A percentile compares a stretch with the other conserved stretches of the same genome.
phyloP scores from a whole-genome alignment of 2,888 invertebrate species.

The Leptothorax acervorum region DNA sequence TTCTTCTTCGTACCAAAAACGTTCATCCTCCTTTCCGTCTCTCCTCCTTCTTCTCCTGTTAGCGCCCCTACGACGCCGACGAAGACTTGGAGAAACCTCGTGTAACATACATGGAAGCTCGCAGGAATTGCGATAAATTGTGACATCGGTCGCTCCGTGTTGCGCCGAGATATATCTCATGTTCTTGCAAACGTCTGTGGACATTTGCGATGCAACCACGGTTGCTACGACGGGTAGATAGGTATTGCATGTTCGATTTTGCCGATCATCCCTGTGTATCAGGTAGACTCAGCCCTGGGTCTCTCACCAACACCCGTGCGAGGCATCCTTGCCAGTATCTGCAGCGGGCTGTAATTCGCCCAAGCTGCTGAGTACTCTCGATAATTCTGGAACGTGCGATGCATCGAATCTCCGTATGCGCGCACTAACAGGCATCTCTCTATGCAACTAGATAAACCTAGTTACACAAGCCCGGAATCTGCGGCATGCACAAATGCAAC shows the following conservation, averaged over 20 bases:
- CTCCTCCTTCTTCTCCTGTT: neutral
- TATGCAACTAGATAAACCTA: slow-evolving; percentile 80
- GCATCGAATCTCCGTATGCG: slow-evolving; percentile 77
- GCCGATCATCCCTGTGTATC: slow-evolving; percentile 65
- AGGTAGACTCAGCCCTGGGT: slow-evolving; percentile 56
- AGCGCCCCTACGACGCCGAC: neutral
- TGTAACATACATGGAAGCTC: neutral
- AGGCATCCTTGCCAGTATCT: slow-evolving; percentile 73
- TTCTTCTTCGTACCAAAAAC: slow-evolving; percentile 30
- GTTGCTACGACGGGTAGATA: slow-evolving; percentile 54
- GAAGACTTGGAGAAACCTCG: slow-evolving; percentile 6
- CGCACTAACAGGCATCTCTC: slow-evolving; percentile 73
- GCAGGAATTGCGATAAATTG: slow-evolving; percentile 44
- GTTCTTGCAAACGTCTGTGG: slow-evolving; percentile 45
- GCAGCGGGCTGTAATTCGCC: slow-evolving; percentile 78
- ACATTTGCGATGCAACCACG: slow-evolving; percentile 43
- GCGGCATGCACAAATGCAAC: slow-evolving; percentile 77
- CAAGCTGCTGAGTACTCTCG: slow-evolving; percentile 81
- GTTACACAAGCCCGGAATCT: slow-evolving; percentile 78
- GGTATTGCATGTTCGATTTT: slow-evolving; percentile 65
- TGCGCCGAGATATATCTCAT: slow-evolving; percentile 35
- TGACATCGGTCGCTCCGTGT: slow-evolving; percentile 12
- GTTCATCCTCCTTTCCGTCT: neutral
- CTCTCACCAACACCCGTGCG: slow-evolving; percentile 52
- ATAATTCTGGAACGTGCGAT: slow-evolving; percentile 82